These are phyloP conservation scores for Corapipo altera DNA, from an alignment of 2,113 vertebrate species.

Conservation along the genomic window DNA sequence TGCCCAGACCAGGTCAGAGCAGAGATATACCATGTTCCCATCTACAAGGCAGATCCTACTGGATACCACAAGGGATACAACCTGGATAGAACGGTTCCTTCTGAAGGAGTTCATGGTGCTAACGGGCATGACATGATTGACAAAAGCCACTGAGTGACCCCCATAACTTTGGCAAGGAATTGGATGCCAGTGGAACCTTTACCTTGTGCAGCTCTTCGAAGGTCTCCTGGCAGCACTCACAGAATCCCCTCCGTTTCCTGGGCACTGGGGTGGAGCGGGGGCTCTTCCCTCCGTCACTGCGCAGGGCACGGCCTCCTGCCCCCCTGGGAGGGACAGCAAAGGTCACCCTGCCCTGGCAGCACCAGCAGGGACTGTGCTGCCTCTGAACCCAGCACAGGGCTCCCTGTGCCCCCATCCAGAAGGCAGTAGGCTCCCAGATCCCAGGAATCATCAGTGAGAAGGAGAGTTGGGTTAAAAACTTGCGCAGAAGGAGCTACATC, in stretches of 20 bases:
- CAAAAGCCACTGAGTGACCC: accelerated
- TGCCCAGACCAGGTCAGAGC: not conserved
- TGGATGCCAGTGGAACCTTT: not conserved
- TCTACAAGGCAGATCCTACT: not conserved
- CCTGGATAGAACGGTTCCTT: not conserved
- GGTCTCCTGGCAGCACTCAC: conserved; percentile 83
- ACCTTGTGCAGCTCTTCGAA: conserved; percentile 80
- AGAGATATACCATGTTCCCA: accelerated
- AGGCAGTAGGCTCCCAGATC: not conserved
- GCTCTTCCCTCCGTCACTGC: conserved; percentile 10
- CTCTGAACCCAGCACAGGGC: not conserved
- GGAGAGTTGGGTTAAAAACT: not conserved
- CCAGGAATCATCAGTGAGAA: not conserved
- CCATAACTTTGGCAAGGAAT: not conserved
- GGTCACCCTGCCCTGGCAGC: not conserved
- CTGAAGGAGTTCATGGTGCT: accelerated
- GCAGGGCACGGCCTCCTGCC: not conserved
- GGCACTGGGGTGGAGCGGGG: not conserved
- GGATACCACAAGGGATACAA: not conserved
- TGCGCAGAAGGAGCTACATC: not conserved
- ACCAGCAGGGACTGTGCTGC: not conserved
- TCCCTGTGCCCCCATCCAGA: not conserved
- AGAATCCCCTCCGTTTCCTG: conserved; percentile 78
- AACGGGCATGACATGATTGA: accelerated
- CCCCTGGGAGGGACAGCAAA: not conserved